Conservation (phyloP, 1,140 invertebrate genomes). For the Leptestheria dahalacensis region DNA sequence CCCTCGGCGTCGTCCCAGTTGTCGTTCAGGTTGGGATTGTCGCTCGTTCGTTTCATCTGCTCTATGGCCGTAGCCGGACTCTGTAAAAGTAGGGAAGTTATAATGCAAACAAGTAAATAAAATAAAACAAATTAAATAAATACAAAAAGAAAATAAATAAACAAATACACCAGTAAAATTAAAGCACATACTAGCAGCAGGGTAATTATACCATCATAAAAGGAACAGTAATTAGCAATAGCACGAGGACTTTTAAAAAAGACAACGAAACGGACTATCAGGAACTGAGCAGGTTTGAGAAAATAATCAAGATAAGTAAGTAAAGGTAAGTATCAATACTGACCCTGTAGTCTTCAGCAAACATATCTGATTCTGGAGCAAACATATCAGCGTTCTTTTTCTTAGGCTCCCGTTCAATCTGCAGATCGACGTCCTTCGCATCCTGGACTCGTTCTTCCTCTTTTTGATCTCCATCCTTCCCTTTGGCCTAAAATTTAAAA, state of each 20-base stretch:
- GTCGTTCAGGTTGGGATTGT: conserved; percentile 84
- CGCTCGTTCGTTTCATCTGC: conserved; percentile 45
- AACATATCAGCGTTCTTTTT: conserved; percentile 61
- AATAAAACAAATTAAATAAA: not conserved
- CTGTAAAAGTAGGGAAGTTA: conserved; percentile 43
- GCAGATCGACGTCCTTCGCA: conserved; percentile 11
- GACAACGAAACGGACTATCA: too few relatives aligned
- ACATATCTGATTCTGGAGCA: conserved; percentile 68
- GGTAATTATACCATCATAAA: too few relatives aligned
- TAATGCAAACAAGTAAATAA: conserved; percentile 16
- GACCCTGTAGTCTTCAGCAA: conserved; percentile 67
- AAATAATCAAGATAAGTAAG: conserved; percentile 1
- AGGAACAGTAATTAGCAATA: too few relatives aligned
- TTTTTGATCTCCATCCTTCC: conserved; percentile 10
- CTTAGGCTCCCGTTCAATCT: conserved; percentile 17
- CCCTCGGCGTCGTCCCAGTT: conserved; percentile 99
- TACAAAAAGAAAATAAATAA: conserved; percentile 9
- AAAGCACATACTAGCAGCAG: too few relatives aligned
- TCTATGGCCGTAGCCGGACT: conserved; percentile 49
- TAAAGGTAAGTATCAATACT: conserved; percentile 25
- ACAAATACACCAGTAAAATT: too few relatives aligned
- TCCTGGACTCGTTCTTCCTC: conserved; percentile 15
- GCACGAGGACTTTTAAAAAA: too few relatives aligned
- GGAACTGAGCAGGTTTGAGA: too few relatives aligned
- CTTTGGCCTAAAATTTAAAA: not conserved